These are phyloP conservation scores for Beris chalybata DNA, from an alignment of 2,888 invertebrate species.

Conservation along the genomic window DNA sequence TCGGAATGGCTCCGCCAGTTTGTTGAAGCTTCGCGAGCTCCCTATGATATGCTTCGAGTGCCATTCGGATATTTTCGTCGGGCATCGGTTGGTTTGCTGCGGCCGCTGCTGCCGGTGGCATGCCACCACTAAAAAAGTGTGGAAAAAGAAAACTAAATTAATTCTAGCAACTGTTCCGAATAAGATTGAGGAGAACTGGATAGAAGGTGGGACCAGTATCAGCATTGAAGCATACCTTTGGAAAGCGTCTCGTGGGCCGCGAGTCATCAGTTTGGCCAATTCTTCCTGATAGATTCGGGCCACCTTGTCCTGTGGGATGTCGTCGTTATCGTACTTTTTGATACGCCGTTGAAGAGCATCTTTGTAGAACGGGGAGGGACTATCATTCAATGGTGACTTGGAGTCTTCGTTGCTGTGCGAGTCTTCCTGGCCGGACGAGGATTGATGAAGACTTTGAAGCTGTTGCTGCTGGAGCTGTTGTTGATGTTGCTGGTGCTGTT, in stretches of 20 bases:
- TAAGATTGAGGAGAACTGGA: conserved; percentile 39
- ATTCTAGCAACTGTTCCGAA: conserved; percentile 57
- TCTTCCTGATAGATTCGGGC: conserved; percentile 94
- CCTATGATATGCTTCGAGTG: conserved; percentile 88
- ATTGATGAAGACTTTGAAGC: conserved; percentile 51
- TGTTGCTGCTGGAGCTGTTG: conserved; percentile 68
- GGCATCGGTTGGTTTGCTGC: conserved; percentile 49
- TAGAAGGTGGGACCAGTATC: conserved; percentile 6
- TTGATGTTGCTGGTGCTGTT: conserved; percentile 58
- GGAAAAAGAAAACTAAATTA: conserved; percentile 75
- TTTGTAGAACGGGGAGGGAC: conserved; percentile 79
- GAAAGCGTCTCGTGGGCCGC: conserved; percentile 75
- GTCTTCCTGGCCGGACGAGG: conserved; percentile 63
- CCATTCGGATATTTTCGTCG: conserved; percentile 87
- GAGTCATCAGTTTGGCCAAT: conserved; percentile 87
- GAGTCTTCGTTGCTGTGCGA: conserved; percentile 81
- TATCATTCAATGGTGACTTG: conserved; percentile 77
- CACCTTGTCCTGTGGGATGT: conserved; percentile 95
- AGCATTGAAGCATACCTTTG: conserved; percentile 64
- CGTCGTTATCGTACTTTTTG: conserved; percentile 89
- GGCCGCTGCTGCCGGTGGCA: conserved; percentile 49
- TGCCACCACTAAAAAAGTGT: conserved; percentile 73
- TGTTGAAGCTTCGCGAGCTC: conserved; percentile 86
- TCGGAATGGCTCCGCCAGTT: conserved; percentile 62
- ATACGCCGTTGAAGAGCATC: conserved; percentile 72